Evolutionary conservation across 2,888 invertebrate species (phyloP).

Genomic region (Scelioninae gen. 2): DNA sequence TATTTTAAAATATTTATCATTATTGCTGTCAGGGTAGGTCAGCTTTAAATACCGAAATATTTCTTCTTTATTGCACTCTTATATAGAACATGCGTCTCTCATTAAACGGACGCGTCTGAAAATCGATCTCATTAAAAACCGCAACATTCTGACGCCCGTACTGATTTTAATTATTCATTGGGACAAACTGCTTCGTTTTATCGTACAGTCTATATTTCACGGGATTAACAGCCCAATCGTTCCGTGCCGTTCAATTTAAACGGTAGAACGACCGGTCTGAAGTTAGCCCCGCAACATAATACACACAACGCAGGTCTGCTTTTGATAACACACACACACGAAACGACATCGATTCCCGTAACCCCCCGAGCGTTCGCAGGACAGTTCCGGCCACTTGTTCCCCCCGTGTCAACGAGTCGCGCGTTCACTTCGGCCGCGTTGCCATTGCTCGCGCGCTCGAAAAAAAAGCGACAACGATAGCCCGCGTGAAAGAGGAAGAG

Average conservation of each 20-base stretch:
- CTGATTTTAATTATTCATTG: too few relatives aligned
- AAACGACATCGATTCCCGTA: constrained; percentile 28
- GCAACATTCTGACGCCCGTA: too few relatives aligned
- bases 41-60: too few relatives aligned
- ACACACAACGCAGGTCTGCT: not conserved
- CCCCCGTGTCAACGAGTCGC: not conserved
- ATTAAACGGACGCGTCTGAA: too few relatives aligned
- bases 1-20: too few relatives aligned
- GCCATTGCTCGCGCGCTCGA: not conserved
- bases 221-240: too few relatives aligned
- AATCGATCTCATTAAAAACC: too few relatives aligned
- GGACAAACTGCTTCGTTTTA: not conserved
- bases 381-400: constrained; percentile 8
- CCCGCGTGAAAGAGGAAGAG: too few relatives aligned
- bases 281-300: not conserved
- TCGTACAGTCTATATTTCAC: not conserved
- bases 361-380: constrained; percentile 16
- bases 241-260: not conserved
- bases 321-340: constrained; percentile 12
- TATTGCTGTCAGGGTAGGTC: too few relatives aligned
- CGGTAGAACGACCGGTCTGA: not conserved
- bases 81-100: too few relatives aligned
- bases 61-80: too few relatives aligned
- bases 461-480: not conserved
- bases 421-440: not conserved